Evolutionary conservation across 2,113 vertebrate species (phyloP), one percentile per base, ranked within the genome.

Genomic region (Ondatra zibethicus): DNA sequence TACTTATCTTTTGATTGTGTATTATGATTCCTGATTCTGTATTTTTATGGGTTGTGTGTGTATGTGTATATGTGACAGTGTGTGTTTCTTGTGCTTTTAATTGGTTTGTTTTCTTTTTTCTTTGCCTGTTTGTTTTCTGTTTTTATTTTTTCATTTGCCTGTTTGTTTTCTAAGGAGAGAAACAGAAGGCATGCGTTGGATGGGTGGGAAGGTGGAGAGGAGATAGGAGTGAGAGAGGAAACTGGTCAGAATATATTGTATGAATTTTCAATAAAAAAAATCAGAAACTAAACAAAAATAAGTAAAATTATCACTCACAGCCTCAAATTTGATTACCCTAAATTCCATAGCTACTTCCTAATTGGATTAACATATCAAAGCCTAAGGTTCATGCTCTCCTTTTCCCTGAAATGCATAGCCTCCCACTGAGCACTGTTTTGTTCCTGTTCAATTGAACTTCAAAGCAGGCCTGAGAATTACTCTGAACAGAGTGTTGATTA

Each of bases 341-440:
- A 94, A 97, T 63, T 93, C 36, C 75, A 80, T 94, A 91, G 76
- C 88, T 9, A 93, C n/a, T 39, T 39, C 95, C 72, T 88, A 92
- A 29, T 95, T 97, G 93, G 25, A 96, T 96, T 95, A 92, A 92
- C 91, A 97, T 96, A 96, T 94, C 82, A 97, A 50, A 96, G 45
- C 29, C 90, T 14, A 90, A 82, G 25, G 1, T 27, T 96, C 76
- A 87, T 36, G 17, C 12, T 97, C 52, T 97, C 5, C 73, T 89
- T 97, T 96, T 80, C 89, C 91, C 88, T 96, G 75, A 98, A 95
- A 92, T 75, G 91, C n/a, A 92, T 89, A 73, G 93, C 9, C 39
- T 25, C 33, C 63, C 65, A 7, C 50, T 76, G 33, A 91, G 63
- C 65, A 23, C 66, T 5, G 42, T 50, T 52, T n/a, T 85, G 13